A percentile compares a stretch with the other conserved stretches of the same genome.
phyloP scores from a whole-genome alignment of 2,888 invertebrate genomes.

The Drosophila planitibia region DNA sequence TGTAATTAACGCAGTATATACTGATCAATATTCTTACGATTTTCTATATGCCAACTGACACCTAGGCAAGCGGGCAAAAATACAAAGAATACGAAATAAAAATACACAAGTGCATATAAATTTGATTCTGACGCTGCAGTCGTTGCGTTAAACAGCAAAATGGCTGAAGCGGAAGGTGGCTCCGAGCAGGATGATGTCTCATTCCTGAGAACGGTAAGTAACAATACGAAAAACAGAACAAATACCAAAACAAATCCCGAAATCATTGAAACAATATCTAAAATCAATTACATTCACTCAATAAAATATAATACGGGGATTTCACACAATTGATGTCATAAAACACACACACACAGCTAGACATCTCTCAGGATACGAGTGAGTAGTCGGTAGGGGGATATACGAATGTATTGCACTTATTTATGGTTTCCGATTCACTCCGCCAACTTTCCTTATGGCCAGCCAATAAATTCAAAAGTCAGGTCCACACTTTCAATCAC shows the following conservation, averaged over 20 bases:
- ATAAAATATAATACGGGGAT: conserved; percentile 78
- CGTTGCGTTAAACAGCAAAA: conserved; percentile 84
- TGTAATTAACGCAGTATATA: background rate
- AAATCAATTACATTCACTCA: conserved; percentile 82
- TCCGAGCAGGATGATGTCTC: conserved; percentile 99
- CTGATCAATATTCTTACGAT: background rate
- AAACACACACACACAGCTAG: conserved; percentile 45
- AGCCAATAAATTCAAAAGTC: conserved; percentile 75
- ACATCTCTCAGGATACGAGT: background rate
- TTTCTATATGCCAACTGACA: background rate
- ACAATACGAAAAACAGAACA: background rate
- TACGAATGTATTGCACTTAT: conserved; percentile 50
- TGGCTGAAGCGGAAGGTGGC: conserved; percentile 97
- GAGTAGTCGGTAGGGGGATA: conserved; percentile 25
- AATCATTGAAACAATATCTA: conserved; percentile 66
- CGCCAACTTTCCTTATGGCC: conserved; percentile 75
- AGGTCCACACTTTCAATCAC: conserved; percentile 77
- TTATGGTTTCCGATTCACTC: conserved; percentile 43
- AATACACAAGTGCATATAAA: conserved; percentile 44
- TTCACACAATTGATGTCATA: conserved; percentile 77
- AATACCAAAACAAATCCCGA: background rate
- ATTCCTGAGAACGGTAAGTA: conserved; percentile 98
- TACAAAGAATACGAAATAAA: conserved; percentile 54
- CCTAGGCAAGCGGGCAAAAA: conserved; percentile 41
- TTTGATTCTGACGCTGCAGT: conserved; percentile 68